phyloP scores from a whole-genome alignment of 2,113 vertebrate genomes.

The Serinus canaria region DNA sequence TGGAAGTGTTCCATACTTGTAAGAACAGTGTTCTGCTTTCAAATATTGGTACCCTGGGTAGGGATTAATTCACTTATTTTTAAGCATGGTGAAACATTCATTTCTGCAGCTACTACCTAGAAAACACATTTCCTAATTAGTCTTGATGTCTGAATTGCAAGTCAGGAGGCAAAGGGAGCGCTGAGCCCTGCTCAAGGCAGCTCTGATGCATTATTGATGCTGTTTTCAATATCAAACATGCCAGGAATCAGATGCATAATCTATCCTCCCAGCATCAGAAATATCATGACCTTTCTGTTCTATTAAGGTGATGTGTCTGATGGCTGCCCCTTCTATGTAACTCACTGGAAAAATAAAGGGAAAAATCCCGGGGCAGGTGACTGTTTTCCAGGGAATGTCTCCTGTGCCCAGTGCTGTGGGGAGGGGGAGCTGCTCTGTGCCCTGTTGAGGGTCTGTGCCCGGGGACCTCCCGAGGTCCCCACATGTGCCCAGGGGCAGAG shows the following conservation, averaged over 20 bases:
- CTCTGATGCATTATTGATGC: conserved; percentile 59
- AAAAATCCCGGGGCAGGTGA: accelerated
- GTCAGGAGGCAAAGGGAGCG: neutral
- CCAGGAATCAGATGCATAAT: neutral
- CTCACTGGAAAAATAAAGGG: accelerated
- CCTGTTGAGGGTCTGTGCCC: neutral
- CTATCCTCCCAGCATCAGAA: neutral
- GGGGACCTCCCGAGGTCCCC: accelerated
- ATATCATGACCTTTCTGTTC: neutral
- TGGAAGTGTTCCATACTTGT: neutral
- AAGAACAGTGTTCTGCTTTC: neutral
- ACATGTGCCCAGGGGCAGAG: neutral
- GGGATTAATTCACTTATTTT: neutral
- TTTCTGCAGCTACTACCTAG: neutral
- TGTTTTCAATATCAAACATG: conserved; percentile 36
- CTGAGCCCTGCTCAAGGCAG: neutral
- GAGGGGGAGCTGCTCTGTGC: neutral
- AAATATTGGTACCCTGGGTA: neutral
- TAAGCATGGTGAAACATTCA: neutral
- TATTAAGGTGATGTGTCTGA: neutral
- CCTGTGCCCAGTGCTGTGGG: accelerated
- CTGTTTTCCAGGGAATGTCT: neutral
- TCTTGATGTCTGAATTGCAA: conserved; percentile 2
- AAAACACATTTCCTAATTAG: conserved; percentile 39
- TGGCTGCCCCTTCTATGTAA: neutral